phyloP scores from a whole-genome alignment of 2,888 invertebrate species.

The Anorthoa munda region DNA sequence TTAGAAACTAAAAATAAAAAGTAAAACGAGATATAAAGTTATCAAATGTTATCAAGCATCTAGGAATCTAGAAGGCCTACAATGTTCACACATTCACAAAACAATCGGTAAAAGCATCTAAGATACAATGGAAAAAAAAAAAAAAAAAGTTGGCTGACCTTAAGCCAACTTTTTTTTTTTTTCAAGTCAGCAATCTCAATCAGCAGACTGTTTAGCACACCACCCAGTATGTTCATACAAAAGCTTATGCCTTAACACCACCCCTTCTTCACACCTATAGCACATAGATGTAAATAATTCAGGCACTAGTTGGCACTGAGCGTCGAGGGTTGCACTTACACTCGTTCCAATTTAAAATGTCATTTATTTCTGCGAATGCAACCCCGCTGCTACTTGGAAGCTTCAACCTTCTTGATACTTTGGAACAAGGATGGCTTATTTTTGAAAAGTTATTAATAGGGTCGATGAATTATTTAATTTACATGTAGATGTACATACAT shows the following conservation, averaged over 20 bases:
- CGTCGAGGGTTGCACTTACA: slow-evolving; percentile 69
- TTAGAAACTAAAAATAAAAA: too few relatives aligned
- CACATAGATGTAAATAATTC: slow-evolving; percentile 68
- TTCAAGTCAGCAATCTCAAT: slow-evolving; percentile 6
- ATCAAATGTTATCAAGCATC: too few relatives aligned
- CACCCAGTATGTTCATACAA: slow-evolving; percentile 1
- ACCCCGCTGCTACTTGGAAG: slow-evolving; percentile 62
- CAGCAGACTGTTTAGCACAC: neutral
- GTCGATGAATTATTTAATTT: neutral
- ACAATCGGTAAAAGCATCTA: too few relatives aligned
- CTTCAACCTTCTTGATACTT: slow-evolving; percentile 54
- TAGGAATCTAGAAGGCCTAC: too few relatives aligned
- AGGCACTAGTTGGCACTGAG: slow-evolving; percentile 66
- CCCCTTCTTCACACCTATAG: slow-evolving; percentile 50
- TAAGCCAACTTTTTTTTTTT: too few relatives aligned
- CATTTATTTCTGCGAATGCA: slow-evolving; percentile 80
- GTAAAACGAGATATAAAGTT: too few relatives aligned
- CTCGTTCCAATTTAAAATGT: slow-evolving; percentile 82
- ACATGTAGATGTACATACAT: too few relatives aligned
- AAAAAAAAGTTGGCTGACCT: too few relatives aligned
- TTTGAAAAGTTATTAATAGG: neutral
- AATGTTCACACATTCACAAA: too few relatives aligned
- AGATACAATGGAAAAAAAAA: too few relatives aligned
- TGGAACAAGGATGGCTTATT: neutral
- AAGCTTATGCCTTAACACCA: slow-evolving; percentile 38